These are phyloP conservation scores for Blomia tropicalis DNA, from an alignment of 2,888 invertebrate genomes.

Conservation along the genomic window DNA sequence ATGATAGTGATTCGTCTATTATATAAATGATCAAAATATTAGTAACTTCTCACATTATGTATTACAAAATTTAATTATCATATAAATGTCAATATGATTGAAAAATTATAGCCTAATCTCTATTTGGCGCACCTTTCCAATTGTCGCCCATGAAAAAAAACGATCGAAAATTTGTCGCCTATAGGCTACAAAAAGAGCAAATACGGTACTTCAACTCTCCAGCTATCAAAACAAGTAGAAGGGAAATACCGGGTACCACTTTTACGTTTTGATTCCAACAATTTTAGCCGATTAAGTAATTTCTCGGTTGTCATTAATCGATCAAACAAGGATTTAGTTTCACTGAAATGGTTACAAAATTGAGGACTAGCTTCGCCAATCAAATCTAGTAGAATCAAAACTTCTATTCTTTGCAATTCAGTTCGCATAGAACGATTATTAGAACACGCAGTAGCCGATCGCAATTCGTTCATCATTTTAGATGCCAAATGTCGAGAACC, in stretches of 20 bases:
- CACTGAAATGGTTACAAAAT: slow-evolving; percentile 64
- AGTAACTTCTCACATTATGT: too few species aligned
- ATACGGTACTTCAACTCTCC: slow-evolving; percentile 67
- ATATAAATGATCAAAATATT: too few species aligned
- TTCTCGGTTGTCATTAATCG: slow-evolving; percentile 44
- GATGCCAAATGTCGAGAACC: slow-evolving; percentile 75
- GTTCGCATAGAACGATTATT: slow-evolving; percentile 37
- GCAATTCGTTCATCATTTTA: not conserved
- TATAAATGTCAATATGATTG: too few species aligned
- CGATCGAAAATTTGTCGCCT: too few species aligned
- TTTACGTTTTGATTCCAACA: slow-evolving; percentile 28
- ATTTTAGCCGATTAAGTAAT: slow-evolving; percentile 31
- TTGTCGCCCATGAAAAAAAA: too few species aligned
- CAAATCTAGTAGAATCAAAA: slow-evolving; percentile 66
- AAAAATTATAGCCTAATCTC: too few species aligned
- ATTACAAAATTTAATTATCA: too few species aligned
- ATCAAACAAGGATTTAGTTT: slow-evolving; percentile 58
- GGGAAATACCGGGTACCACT: slow-evolving; percentile 28
- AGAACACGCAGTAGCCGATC: slow-evolving; percentile 31
- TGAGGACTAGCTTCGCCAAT: slow-evolving; percentile 69
- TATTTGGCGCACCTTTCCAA: too few species aligned
- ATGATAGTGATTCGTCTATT: too few species aligned
- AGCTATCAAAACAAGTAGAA: not conserved
- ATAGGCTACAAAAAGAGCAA: too few species aligned
- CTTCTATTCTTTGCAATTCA: slow-evolving; percentile 54